Evolutionary conservation across 2,888 invertebrate genomes (phyloP), one percentile per base, ranked within the genome.

Genomic region (Nephrotoma guestfalica): DNA sequence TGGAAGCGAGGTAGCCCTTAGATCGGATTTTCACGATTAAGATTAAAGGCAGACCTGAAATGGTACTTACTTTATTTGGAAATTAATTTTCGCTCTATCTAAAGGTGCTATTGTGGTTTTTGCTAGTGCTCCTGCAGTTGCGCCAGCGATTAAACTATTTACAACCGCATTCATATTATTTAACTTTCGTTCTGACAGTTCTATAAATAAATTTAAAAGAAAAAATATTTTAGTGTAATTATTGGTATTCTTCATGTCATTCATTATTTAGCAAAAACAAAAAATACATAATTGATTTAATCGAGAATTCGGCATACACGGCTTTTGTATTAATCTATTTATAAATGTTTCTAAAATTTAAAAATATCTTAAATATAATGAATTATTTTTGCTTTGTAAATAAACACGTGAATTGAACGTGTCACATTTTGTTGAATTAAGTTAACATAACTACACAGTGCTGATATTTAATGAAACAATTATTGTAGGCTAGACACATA

Each of bases 21-120:
- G 30, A 30, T 30, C 30, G 30, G 3, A 30, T 30, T 30, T 30
- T 30, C 30, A 2, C 2, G 30, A 30, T 30, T 0, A 0, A 30
- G 30, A 30, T 30, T 30, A 30, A 30, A 30, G 3, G 30, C 2
- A 30, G 3, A 30, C 30, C 30, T 30, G 30, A 30, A 30, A 30
- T 30, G 2, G 30, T 30, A 30, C 51, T 92, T 91, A 95, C 93
- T 95, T 94, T 89, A 95, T 96, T 94, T 99, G 99, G 91, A 99
- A 99, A 93, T 98, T 98, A 89, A 99, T 99, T 93, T 99, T 99
- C 88, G 99, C 97, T 88, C 99, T 93, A 92, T 99, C 99, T 86
- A 99, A 93, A 0, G 99, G 99, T 1, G 99, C 99, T 89, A 99
- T 99, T 85, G 95, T 94, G 0, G 99, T 98, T 93, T 99, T 99